These are phyloP conservation scores for Astropecten irregularis DNA, from an alignment of 53 echinoderm and acorn worm species.

Conservation along the genomic window DNA sequence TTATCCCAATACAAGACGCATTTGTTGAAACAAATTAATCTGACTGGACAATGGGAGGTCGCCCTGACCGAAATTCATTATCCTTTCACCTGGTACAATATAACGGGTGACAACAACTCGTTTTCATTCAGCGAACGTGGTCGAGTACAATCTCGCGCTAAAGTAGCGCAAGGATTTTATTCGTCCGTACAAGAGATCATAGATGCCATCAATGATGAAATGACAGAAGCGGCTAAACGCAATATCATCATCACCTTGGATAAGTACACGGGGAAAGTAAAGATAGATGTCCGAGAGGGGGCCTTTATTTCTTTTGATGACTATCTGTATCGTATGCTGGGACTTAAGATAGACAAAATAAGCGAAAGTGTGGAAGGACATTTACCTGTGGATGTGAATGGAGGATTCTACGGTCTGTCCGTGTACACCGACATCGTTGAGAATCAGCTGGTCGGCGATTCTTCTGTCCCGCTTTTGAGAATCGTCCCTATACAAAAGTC, in stretches of 20 bases:
- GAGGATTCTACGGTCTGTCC: conserved; percentile 60
- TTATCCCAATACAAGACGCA: conserved; percentile 49
- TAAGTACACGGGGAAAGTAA: background rate
- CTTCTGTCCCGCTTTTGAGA: conserved; percentile 53
- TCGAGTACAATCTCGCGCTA: background rate
- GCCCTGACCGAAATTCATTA: too few species aligned
- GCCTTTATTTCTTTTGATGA: conserved; percentile 5
- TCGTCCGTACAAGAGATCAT: background rate
- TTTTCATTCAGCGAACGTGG: conserved; percentile 4
- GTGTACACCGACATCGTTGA: conserved; percentile 59
- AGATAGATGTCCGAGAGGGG: background rate
- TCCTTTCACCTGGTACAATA: conserved; percentile 48
- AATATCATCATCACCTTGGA: background rate
- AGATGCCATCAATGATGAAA: background rate
- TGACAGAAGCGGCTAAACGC: background rate
- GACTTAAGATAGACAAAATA: background rate
- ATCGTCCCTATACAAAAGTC: conserved; percentile 30
- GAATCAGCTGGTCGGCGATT: conserved; percentile 68
- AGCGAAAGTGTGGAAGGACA: background rate
- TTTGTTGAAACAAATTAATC: conserved; percentile 34
- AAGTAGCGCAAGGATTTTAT: background rate
- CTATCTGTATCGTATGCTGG: background rate
- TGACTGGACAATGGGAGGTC: conserved; percentile 37
- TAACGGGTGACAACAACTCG: conserved; percentile 1
- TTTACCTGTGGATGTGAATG: conserved; percentile 56